Base-by-base conservation (phyloP, 2,113 vertebrate species). In the Calidris pugnax region DNA sequence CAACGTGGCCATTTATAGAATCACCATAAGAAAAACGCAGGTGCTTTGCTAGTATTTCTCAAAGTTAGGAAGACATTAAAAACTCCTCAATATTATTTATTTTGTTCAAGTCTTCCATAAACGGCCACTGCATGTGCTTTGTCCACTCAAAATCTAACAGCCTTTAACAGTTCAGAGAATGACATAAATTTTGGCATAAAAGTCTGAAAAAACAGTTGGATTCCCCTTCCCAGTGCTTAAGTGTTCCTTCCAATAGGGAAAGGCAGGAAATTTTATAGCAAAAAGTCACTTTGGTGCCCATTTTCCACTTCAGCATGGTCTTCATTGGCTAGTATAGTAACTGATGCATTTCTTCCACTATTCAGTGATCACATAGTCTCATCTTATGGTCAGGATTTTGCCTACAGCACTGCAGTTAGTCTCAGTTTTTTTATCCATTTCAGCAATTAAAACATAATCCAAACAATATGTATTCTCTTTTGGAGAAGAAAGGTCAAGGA, bases 91-190 rank as follows among this genome's bases (percentile, higher is more conserved):
- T 28, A 77, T 12, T 0, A 83, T 62, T 53, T 63, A 30, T 41
- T 85, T 71, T 60, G 9, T 41, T 83, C 16, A 53, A 30, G 13
- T 76, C 76, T 74, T 94, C 92, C 95, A 66, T 77, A 97, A 97
- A 87, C 81, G 63, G 96, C 83, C 77, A 67, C 85, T 62, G 23
- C 68, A 62, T 47, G 39, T 37, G 62, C 50, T 94, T 66, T 86
- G 45, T 77, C 78, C 71, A 87, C 60, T 90, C 56, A 97, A 90
- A 96, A 96, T 97, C 87, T 93, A 98, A 93, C 53, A 98, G 94
- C 93, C 98, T 97, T 96, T 97, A 97, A 86, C 67, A 97, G 94
- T 86, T 94, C 60, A 85, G 63, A 93, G 63, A 74, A 80, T 26
- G 9, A 37, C 19, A 59, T 57, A 77, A 50, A 8, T 24, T 32